phyloP scores from a whole-genome alignment of 2,797 vertebrate species.

The Chrosomus eos region DNA sequence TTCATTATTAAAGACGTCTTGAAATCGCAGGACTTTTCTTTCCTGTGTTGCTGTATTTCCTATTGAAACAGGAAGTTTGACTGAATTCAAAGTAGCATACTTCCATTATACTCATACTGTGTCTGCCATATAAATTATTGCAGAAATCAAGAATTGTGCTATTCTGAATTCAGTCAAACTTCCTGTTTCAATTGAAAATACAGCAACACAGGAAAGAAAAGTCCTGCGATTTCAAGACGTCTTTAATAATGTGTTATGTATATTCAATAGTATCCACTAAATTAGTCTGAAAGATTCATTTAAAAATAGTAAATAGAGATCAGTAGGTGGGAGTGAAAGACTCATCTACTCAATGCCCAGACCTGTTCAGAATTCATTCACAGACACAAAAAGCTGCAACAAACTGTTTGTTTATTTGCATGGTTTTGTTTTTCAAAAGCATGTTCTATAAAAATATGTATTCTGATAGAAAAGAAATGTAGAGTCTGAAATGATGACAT shows the following conservation, averaged over 20 bases:
- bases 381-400: neutral
- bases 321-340: neutral
- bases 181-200: neutral
- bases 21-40: neutral
- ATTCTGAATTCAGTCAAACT: neutral
- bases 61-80: neutral
- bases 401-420: constrained; percentile 41
- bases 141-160: neutral
- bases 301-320: neutral
- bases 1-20: neutral
- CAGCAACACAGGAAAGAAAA: neutral
- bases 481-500: constrained; percentile 25
- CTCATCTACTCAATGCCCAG: neutral
- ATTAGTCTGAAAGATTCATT: neutral
- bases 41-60: neutral
- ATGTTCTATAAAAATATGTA: constrained; percentile 47
- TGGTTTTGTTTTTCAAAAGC: constrained; percentile 8
- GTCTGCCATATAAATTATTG: neutral
- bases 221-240: neutral
- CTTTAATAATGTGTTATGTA: neutral
- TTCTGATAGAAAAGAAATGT: constrained; percentile 33
- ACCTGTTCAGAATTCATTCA: neutral
- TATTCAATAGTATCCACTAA: neutral
- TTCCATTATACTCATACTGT: neutral
- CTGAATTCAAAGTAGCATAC: neutral